Evolutionary conservation across 2,113 vertebrate species (phyloP).

Genomic region (Falcunculus frontatus): DNA sequence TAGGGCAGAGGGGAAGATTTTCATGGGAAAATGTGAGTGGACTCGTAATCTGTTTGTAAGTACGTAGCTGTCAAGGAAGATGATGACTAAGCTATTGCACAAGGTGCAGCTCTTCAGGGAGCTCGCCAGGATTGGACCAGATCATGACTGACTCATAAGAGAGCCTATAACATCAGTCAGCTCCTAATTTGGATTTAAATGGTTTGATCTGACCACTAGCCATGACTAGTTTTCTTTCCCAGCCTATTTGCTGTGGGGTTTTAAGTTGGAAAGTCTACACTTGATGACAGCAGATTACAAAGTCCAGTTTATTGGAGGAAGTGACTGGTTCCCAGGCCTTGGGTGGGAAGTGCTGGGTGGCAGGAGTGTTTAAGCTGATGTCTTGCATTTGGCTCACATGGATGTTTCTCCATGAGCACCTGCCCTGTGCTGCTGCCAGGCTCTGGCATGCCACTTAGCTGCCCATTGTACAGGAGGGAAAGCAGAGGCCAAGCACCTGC

Average conservation of each 20-base stretch:
- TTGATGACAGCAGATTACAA: neutral
- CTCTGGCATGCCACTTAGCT: fast-evolving
- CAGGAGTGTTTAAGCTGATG: neutral
- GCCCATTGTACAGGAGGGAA: neutral
- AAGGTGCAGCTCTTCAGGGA: neutral
- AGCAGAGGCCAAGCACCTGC: neutral
- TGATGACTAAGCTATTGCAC: slow-evolving; percentile 54
- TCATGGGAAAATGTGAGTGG: slow-evolving; percentile 3
- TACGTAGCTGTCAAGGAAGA: slow-evolving; percentile 15
- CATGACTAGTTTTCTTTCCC: neutral
- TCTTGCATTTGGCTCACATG: fast-evolving
- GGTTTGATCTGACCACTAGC: neutral
- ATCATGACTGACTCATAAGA: neutral
- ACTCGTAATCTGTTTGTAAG: neutral
- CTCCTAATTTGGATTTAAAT: neutral
- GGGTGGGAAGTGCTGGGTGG: neutral
- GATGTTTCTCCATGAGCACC: neutral
- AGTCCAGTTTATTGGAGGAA: neutral
- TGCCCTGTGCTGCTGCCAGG: neutral
- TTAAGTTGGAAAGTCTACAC: neutral
- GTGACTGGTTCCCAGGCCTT: neutral
- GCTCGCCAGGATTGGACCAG: neutral
- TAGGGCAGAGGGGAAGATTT: neutral
- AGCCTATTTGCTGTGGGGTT: neutral
- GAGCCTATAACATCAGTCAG: neutral